phyloP scores from a whole-genome alignment of 2,888 invertebrate genomes.

The Melangyna quadrimaculata region DNA sequence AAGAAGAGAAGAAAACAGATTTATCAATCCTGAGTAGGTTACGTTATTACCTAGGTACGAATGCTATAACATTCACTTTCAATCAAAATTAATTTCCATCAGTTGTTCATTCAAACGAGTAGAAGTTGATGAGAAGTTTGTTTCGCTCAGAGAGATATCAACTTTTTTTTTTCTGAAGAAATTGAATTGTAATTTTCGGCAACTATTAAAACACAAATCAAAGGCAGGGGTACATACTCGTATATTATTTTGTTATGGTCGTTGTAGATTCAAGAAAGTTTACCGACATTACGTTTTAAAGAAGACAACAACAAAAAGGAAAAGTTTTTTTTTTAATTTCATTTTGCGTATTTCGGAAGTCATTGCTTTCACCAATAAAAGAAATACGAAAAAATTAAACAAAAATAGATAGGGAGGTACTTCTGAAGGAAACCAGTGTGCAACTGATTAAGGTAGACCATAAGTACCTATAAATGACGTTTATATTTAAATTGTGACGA shows the following conservation, averaged over 20 bases:
- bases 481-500: slow-evolving; percentile 30
- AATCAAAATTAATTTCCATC: slow-evolving; percentile 53
- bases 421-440: not conserved
- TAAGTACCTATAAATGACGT: slow-evolving; percentile 14
- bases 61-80: not conserved
- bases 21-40: not conserved
- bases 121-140: slow-evolving; percentile 46
- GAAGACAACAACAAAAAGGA: slow-evolving; percentile 39
- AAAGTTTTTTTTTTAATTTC: slow-evolving; percentile 48
- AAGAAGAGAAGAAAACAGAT: not conserved
- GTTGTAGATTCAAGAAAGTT: slow-evolving; percentile 39
- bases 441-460: no score
- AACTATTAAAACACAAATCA: slow-evolving; percentile 3
- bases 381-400: not conserved
- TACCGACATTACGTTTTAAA: not conserved
- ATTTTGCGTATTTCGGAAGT: slow-evolving; percentile 38
- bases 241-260: not conserved
- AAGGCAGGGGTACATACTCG: not conserved
- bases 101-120: slow-evolving; percentile 51
- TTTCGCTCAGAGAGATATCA: slow-evolving; percentile 41
- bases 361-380: slow-evolving; percentile 56
- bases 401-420: not conserved
- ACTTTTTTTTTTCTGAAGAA: slow-evolving; percentile 43
- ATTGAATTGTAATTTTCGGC: slow-evolving; percentile 65
- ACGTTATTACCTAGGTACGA: not conserved